Evolutionary conservation across 2,888 invertebrate genomes (phyloP).

Genomic region (Boloria selene): DNA sequence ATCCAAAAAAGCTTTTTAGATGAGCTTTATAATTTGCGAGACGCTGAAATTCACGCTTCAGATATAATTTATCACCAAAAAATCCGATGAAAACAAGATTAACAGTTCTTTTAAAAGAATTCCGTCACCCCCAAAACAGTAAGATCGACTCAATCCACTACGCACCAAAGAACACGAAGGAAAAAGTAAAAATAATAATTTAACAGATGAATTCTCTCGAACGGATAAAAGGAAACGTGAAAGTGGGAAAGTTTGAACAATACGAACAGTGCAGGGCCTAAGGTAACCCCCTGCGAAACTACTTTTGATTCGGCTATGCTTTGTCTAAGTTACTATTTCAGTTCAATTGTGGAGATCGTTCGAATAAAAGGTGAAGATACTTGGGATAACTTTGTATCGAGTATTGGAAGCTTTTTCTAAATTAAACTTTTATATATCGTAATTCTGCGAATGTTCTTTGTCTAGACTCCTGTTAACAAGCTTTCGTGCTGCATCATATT

Average conservation of each 20-base stretch:
- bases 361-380: conserved; percentile 49
- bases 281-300: conserved; percentile 67
- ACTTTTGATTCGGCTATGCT: conserved; percentile 71
- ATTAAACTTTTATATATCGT: conserved; percentile 54
- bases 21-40: conserved; percentile 14
- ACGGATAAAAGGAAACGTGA: conserved; percentile 75
- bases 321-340: conserved; percentile 78
- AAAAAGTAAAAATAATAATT: conserved; percentile 73
- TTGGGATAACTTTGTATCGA: conserved; percentile 49
- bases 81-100: conserved; percentile 41
- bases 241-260: conserved; percentile 76
- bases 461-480: conserved; percentile 45
- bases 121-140: conserved; percentile 48
- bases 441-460: conserved; percentile 40
- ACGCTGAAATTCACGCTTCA: conserved; percentile 28
- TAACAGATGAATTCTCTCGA: conserved; percentile 69
- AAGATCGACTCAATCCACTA: conserved; percentile 53
- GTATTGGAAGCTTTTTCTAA: conserved; percentile 54
- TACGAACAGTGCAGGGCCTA: conserved; percentile 66
- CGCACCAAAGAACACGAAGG: conserved; percentile 63
- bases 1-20: neutral
- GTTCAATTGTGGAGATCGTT: conserved; percentile 59
- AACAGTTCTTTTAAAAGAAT: conserved; percentile 48
- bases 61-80: conserved; percentile 34
- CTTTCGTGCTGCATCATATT: neutral